Evolutionary conservation across 2,797 vertebrate species (phyloP).

Genomic region (Pogoniulus pusillus): DNA sequence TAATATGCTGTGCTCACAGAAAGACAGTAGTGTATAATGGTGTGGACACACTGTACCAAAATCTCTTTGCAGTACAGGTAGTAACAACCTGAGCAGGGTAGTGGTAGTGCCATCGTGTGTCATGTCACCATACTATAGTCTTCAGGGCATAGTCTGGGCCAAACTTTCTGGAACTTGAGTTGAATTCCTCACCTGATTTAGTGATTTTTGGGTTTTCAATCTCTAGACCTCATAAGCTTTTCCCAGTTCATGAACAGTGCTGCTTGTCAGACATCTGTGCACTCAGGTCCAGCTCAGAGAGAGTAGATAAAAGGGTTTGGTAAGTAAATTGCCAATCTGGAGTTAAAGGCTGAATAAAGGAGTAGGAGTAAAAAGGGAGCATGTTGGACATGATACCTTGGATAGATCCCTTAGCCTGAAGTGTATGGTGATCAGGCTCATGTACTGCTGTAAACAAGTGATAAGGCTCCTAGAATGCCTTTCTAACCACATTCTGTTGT

Average conservation of each 20-base stretch:
- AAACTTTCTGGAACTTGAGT: neutral
- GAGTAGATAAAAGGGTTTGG: neutral
- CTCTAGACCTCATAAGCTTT: neutral
- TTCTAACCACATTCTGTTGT: neutral
- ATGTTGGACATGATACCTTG: neutral
- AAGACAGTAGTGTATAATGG: neutral
- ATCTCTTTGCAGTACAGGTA: neutral
- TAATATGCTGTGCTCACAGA: neutral
- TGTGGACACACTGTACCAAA: neutral
- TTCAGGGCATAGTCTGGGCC: neutral
- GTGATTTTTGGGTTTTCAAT: neutral
- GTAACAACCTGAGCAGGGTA: neutral
- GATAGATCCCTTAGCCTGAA: neutral
- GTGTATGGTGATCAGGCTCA: neutral
- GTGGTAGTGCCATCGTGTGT: neutral
- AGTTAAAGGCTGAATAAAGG: neutral
- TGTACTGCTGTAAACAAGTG: neutral
- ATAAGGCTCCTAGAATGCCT: neutral
- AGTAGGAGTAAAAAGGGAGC: neutral
- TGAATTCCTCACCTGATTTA: neutral
- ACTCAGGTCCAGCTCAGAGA: neutral
- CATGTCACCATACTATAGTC: neutral
- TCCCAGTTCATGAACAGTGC: neutral
- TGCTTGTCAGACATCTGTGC: neutral
- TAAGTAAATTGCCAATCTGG: neutral